Evolutionary conservation across 2,797 vertebrate genomes (phyloP).

Genomic region (Sebastes miniatus): DNA sequence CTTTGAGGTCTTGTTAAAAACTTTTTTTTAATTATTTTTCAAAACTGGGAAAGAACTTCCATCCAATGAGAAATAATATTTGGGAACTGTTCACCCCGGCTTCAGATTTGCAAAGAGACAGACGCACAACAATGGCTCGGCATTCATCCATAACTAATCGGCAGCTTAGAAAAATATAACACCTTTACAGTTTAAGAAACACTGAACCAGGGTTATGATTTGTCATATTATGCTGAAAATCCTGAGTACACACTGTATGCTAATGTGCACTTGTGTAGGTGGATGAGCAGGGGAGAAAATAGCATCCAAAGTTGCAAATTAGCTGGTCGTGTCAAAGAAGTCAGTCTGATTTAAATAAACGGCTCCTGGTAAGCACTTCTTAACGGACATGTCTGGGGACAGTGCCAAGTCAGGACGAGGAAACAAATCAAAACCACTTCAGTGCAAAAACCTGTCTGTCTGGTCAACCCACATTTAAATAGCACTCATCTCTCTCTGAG

Average conservation of each 20-base stretch:
- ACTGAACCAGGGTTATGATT: slow-evolving; percentile 7
- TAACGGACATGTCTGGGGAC: slow-evolving; percentile 26
- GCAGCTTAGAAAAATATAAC: neutral
- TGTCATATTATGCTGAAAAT: slow-evolving; percentile 26
- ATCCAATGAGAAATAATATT: neutral
- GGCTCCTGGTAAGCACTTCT: slow-evolving; percentile 32
- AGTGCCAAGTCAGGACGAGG: slow-evolving; percentile 29
- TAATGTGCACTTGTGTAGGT: slow-evolving; percentile 55
- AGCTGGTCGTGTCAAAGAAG: slow-evolving; percentile 54
- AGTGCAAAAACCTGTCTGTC: slow-evolving; percentile 3
- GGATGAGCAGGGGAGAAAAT: slow-evolving; percentile 12
- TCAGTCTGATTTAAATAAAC: slow-evolving; percentile 63
- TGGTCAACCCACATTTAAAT: slow-evolving; percentile 18
- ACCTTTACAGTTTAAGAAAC: slow-evolving; percentile 6
- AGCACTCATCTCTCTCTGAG: neutral
- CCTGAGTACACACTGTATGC: slow-evolving; percentile 26
- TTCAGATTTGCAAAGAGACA: neutral
- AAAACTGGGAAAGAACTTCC: neutral
- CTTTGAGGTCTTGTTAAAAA: neutral
- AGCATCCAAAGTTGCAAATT: slow-evolving; percentile 56
- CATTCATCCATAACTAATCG: neutral
- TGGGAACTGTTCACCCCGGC: neutral
- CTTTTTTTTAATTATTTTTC: too few relatives aligned
- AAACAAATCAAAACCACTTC: slow-evolving; percentile 33
- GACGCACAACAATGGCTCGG: neutral